phyloP scores from a whole-genome alignment of 2,113 vertebrate species.

The Eudyptes chrysolophus region DNA sequence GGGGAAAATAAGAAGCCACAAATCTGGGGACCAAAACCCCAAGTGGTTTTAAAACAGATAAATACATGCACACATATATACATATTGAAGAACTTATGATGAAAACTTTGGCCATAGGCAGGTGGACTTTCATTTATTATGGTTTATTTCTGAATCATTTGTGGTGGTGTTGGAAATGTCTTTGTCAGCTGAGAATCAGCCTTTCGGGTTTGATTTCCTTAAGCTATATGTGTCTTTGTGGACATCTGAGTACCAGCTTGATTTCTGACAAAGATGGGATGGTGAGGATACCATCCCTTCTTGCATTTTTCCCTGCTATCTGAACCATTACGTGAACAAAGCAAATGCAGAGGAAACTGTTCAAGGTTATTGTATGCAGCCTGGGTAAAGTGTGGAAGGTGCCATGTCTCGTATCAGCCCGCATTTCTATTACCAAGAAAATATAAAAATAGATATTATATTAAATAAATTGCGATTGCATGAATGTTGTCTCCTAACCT shows the following conservation, averaged over 20 bases:
- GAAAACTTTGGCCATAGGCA: neutral
- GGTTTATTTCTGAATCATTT: neutral
- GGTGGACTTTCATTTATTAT: neutral
- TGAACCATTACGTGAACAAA: neutral
- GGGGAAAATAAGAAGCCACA: neutral
- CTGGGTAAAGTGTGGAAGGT: neutral
- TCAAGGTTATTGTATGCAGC: neutral
- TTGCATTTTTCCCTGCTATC: neutral
- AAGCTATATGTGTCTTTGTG: neutral
- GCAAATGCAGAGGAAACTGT: neutral
- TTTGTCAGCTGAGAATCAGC: neutral
- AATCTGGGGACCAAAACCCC: neutral
- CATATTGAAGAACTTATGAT: neutral
- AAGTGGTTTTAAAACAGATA: neutral
- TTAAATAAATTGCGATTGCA: rapidly evolving
- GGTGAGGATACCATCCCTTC: neutral
- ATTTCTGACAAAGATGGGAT: neutral
- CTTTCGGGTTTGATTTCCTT: neutral
- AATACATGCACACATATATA: neutral
- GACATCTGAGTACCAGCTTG: neutral
- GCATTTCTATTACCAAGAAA: neutral
- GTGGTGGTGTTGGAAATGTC: neutral
- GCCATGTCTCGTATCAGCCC: neutral
- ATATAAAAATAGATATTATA: neutral
- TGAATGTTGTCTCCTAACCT: neutral